These are phyloP conservation scores for Silurus meridionalis DNA, from an alignment of 2,113 vertebrate genomes.

Conservation along the genomic window DNA sequence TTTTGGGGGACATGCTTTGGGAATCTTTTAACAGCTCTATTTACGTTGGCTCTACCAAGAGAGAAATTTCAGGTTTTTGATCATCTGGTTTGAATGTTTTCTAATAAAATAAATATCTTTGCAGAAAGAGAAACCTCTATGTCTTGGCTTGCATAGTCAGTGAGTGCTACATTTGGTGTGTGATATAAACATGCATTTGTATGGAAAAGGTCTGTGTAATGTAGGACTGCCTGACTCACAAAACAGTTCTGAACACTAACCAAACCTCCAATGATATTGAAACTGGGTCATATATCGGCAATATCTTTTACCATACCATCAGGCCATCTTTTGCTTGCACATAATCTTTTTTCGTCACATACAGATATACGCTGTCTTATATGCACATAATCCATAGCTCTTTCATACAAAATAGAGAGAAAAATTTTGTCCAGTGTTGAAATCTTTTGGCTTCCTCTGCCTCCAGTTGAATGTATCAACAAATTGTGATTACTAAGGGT, in stretches of 20 bases:
- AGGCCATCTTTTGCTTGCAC: background rate
- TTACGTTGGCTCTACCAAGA: constrained; percentile 71
- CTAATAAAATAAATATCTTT: constrained; percentile 80
- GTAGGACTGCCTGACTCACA: constrained; percentile 27
- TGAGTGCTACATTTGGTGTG: constrained; percentile 58
- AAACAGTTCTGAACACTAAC: constrained; percentile 35
- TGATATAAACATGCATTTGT: constrained; percentile 58
- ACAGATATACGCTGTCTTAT: background rate
- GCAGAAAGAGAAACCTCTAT: constrained; percentile 68
- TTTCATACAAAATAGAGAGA: constrained; percentile 20
- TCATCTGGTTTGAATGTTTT: constrained; percentile 77
- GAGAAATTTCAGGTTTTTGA: constrained; percentile 66
- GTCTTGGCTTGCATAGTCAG: constrained; percentile 53
- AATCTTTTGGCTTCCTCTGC: constrained; percentile 41
- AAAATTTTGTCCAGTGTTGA: constrained; percentile 40
- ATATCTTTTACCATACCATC: background rate
- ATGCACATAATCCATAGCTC: background rate
- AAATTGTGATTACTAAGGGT: background rate
- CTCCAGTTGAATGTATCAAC: constrained; percentile 44
- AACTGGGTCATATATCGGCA: constrained; percentile 38
- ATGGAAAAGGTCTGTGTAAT: constrained; percentile 51
- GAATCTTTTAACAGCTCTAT: constrained; percentile 73
- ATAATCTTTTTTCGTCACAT: background rate
- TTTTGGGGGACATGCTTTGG: constrained; percentile 57
- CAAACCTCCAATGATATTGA: constrained; percentile 38